Evolutionary conservation across 2,888 invertebrate species (phyloP).

Genomic region (Hydraecia micacea): DNA sequence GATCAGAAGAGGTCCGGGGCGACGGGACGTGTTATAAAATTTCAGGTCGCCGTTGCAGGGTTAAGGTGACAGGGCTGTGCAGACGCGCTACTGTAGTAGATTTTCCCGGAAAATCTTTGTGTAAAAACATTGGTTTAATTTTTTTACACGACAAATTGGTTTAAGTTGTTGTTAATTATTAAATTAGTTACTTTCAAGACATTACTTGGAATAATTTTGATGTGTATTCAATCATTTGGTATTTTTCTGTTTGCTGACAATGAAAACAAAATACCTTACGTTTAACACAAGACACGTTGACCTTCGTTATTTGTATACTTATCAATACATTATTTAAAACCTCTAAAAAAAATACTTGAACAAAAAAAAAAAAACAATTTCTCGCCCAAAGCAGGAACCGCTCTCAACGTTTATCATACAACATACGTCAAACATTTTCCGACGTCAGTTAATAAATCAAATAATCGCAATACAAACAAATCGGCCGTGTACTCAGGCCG

Average conservation of each 20-base stretch:
- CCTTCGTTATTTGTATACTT: background rate
- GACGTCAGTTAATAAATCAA: conserved; percentile 54
- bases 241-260: background rate
- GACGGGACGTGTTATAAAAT: conserved; percentile 77
- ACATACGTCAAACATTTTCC: conserved; percentile 48
- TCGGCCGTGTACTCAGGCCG: conserved; percentile 69
- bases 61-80: conserved; percentile 72
- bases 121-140: background rate
- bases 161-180: background rate
- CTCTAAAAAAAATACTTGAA: background rate
- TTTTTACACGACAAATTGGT: background rate
- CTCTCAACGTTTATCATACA: conserved; percentile 24
- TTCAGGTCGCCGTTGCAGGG: conserved; percentile 75
- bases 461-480: conserved; percentile 58
- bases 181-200: background rate
- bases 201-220: background rate
- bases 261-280: background rate
- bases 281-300: background rate
- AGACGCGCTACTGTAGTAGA: conserved; percentile 58
- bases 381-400: background rate
- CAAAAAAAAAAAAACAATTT: background rate
- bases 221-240: background rate
- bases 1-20: conserved; percentile 74
- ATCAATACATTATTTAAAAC: background rate
- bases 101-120: background rate